These are phyloP conservation scores for Troides helena DNA, from an alignment of 2,888 invertebrate genomes.

Conservation along the genomic window DNA sequence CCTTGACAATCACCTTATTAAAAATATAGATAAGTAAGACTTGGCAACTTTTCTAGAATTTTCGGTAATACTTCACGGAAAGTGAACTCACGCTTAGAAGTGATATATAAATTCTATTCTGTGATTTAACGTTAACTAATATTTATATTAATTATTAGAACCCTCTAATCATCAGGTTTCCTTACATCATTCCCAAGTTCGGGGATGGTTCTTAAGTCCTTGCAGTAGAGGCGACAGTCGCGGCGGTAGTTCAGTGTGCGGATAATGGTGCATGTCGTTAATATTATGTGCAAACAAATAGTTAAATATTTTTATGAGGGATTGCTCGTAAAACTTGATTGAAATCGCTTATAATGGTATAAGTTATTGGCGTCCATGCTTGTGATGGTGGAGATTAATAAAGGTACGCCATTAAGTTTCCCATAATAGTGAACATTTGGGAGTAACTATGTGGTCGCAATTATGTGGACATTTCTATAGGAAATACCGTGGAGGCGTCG, in stretches of 20 bases:
- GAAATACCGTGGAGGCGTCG: no score
- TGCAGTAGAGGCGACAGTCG: slow-evolving; percentile 37
- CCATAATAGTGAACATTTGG: neutral
- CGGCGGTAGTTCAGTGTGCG: slow-evolving; percentile 34
- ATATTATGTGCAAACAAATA: slow-evolving; percentile 75
- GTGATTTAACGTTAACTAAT: slow-evolving; percentile 43
- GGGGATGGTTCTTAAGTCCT: no score
- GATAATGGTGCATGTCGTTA: slow-evolving; percentile 58
- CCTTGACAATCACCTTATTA: no score
- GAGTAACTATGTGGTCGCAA: neutral
- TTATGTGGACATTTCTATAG: no score
- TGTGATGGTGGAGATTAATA: slow-evolving; percentile 44
- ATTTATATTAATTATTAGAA: slow-evolving; percentile 59
- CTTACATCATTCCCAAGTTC: neutral
- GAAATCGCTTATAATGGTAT: slow-evolving; percentile 61
- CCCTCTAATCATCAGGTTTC: slow-evolving; percentile 35
- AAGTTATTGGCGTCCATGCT: slow-evolving; percentile 52
- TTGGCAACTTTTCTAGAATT: no score
- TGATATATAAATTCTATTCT: neutral
- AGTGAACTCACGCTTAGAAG: no score
- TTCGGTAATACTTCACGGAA: no score
- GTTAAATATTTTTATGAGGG: slow-evolving; percentile 78
- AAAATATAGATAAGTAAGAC: no score
- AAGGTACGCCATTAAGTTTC: slow-evolving; percentile 39
- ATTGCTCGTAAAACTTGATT: slow-evolving; percentile 76